Conservation (phyloP, 2,797 vertebrate species). For the Crocidura indochinensis region DNA sequence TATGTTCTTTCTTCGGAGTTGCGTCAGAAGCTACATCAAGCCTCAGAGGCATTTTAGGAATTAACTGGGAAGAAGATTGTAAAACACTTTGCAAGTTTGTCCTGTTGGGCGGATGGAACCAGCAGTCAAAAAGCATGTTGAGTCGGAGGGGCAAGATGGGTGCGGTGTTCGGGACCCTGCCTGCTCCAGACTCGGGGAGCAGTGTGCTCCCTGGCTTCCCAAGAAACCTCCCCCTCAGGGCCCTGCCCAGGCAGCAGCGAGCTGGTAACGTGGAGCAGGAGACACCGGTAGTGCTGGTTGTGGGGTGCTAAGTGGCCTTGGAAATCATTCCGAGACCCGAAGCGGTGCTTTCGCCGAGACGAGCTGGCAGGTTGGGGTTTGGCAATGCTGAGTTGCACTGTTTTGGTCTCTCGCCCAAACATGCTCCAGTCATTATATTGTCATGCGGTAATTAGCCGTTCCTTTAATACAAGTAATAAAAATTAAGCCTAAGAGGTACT, state of each 20-base stretch:
- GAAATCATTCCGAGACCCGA: constrained; percentile 82
- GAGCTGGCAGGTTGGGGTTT: constrained; percentile 78
- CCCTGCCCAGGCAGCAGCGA: constrained; percentile 61
- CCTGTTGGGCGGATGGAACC: neutral
- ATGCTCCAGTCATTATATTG: constrained; percentile 82
- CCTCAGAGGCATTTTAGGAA: constrained; percentile 61
- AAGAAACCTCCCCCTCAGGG: constrained; percentile 67
- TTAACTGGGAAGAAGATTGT: constrained; percentile 27
- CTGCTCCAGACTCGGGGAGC: neutral
- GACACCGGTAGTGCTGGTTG: constrained; percentile 74
- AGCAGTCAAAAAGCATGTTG: neutral
- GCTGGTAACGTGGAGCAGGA: constrained; percentile 68
- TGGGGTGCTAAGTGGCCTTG: constrained; percentile 81
- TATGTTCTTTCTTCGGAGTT: constrained; percentile 41
- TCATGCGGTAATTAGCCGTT: constrained; percentile 85
- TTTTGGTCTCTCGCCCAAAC: constrained; percentile 82
- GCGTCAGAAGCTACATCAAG: constrained; percentile 28
- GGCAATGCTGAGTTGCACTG: constrained; percentile 70
- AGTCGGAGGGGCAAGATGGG: constrained; percentile 5
- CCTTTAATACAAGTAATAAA: constrained; percentile 87
- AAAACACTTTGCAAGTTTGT: constrained; percentile 45
- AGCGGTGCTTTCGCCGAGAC: constrained; percentile 74
- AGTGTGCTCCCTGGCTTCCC: constrained; percentile 66
- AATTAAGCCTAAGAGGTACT: constrained; percentile 86
- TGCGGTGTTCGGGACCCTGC: neutral